Evolutionary conservation across 2,888 invertebrate genomes (phyloP).

Genomic region (Eretmocerus hayati): DNA sequence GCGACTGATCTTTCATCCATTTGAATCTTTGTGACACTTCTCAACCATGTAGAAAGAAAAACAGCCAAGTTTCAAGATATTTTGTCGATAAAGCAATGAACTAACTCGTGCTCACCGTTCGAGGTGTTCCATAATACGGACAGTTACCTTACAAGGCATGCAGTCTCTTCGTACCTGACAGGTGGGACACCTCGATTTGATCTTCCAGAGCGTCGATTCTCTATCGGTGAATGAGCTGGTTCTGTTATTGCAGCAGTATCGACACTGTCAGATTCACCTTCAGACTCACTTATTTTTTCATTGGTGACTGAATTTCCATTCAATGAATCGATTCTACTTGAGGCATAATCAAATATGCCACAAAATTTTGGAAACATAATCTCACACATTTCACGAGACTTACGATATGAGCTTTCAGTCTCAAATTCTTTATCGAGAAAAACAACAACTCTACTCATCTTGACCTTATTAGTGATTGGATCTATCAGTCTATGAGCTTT

Average conservation of each 20-base stretch:
- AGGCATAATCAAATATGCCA: too few species aligned
- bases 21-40: too few species aligned
- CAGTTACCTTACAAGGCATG: too few species aligned
- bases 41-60: too few species aligned
- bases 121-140: too few species aligned
- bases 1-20: too few species aligned
- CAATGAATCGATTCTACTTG: not conserved
- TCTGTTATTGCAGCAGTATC: not conserved
- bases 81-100: too few species aligned
- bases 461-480: slow-evolving; percentile 9
- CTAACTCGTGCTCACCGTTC: too few species aligned
- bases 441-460: slow-evolving; percentile 23
- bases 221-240: not conserved
- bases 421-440: not conserved
- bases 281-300: not conserved
- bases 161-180: not conserved
- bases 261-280: not conserved
- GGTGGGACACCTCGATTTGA: not conserved
- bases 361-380: too few species aligned
- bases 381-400: too few species aligned
- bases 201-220: not conserved
- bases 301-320: not conserved
- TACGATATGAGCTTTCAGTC: not conserved
- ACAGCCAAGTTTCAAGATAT: too few species aligned
- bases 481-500: slow-evolving; percentile 23